These are phyloP conservation scores for Sardina pilchardus DNA, from an alignment of 2,113 vertebrate species.

Conservation along the genomic window DNA sequence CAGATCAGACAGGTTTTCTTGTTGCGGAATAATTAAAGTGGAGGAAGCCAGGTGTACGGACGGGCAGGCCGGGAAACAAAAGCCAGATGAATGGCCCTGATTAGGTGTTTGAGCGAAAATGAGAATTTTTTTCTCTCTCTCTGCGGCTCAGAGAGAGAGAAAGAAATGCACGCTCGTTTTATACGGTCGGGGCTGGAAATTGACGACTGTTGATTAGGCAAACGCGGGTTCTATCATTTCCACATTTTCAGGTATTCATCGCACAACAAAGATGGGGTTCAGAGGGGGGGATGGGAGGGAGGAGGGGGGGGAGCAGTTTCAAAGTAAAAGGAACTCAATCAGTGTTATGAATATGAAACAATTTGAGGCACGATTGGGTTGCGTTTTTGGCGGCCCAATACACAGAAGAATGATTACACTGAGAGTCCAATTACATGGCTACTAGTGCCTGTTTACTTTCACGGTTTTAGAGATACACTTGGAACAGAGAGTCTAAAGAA, in stretches of 20 bases:
- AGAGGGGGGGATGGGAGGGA: not conserved
- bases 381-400: not conserved
- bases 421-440: not conserved
- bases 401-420: not conserved
- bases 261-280: conserved; percentile 55
- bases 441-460: not conserved
- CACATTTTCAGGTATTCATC: conserved; percentile 61
- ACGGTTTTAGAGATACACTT: not conserved
- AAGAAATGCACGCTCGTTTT: conserved; percentile 22
- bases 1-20: conserved; percentile 67
- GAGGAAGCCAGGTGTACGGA: conserved; percentile 70
- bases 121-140: conserved; percentile 52
- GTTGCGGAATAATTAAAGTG: conserved; percentile 76
- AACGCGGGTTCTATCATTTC: conserved; percentile 61
- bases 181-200: conserved; percentile 39
- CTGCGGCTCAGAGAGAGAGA: conserved; percentile 49
- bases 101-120: conserved; percentile 76
- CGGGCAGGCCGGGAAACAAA: conserved; percentile 61
- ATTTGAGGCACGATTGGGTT: conserved; percentile 26
- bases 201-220: conserved; percentile 71
- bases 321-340: conserved; percentile 50
- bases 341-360: conserved; percentile 35
- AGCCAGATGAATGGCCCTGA: conserved; percentile 76
- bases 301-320: conserved; percentile 10
- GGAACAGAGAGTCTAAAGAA: not conserved